Evolutionary conservation across 2,113 vertebrate species (phyloP), one percentile per base, ranked within the genome.

Genomic region (Solenodon paradoxus): DNA sequence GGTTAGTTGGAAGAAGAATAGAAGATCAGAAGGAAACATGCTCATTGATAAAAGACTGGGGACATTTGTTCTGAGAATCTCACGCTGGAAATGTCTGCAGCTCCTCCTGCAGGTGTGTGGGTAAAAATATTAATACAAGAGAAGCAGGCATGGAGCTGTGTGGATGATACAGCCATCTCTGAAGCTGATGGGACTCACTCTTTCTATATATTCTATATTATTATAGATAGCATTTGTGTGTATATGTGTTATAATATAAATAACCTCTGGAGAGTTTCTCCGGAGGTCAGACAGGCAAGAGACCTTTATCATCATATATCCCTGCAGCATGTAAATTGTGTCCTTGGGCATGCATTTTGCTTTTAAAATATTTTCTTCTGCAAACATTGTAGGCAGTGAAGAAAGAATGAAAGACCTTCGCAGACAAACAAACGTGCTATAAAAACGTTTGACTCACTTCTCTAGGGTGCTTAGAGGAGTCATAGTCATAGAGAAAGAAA

Each of bases 71-170:
- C n/a, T n/a, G n/a, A n/a, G n/a, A 55, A 38, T 35, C 32, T 40
- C 7, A 49, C 7, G 26, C 1, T 32, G n/a, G 17, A 32, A 55
- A 69, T 59, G 12, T 17, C 35, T 26, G 9, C 10, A 55, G 57
- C 20, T 55, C 47, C 22, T 35, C 38, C 17, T 45, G 38, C 3
- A 45, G 35, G 11, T 19, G 5, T 20, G 7, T 9, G 10, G 17
- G 26, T 26, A 53, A 5, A 28, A 85, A 30, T 10, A 6, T 20
- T 24, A 13, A 7, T 10, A 13, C 0, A 1, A 2, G 15, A 51
- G 72, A 55, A 42, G 53, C 15, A 68, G 26, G 5, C 6, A 20
- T 12, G 42, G 12, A 53, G 9, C 20, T 15, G 10, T 20, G 13
- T 51, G 47, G 22, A 61, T n/a, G n/a, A n/a, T n/a, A n/a, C n/a